These are phyloP conservation scores for Nomada hirtipes DNA, from an alignment of 2,888 invertebrate genomes.

Conservation along the genomic window DNA sequence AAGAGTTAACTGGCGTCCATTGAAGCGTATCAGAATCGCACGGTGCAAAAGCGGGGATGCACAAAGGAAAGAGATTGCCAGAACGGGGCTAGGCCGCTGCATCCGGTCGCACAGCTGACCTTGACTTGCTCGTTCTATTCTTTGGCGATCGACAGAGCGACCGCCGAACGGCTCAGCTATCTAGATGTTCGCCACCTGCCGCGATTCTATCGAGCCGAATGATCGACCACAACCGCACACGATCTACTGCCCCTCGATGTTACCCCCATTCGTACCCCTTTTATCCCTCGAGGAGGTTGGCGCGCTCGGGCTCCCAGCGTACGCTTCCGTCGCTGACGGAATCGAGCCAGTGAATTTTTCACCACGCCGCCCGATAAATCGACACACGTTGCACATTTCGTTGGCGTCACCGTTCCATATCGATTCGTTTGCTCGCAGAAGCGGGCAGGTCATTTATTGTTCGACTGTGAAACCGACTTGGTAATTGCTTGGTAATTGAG, in stretches of 20 bases:
- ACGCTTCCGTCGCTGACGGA: constrained; percentile 15
- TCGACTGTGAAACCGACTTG: no score
- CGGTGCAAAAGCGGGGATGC: constrained; percentile 45
- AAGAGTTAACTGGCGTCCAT: constrained; percentile 45
- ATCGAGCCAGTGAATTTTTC: constrained; percentile 9
- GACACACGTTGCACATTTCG: neutral
- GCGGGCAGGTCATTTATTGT: neutral
- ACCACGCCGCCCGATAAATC: constrained; percentile 24
- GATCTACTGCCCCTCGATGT: constrained; percentile 15
- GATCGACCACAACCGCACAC: constrained; percentile 59
- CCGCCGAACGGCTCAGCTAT: constrained; percentile 45
- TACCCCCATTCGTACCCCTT: constrained; percentile 8
- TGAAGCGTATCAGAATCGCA: constrained; percentile 50
- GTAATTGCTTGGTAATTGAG: no score
- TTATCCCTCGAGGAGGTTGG: constrained; percentile 1
- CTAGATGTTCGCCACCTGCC: constrained; percentile 64
- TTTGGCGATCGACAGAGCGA: constrained; percentile 49
- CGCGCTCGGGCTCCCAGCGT: neutral
- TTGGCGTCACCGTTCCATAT: neutral
- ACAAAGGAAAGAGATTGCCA: constrained; percentile 53
- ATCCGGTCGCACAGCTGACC: constrained; percentile 65
- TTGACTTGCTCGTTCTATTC: constrained; percentile 61
- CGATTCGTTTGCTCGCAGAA: neutral
- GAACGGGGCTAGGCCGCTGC: constrained; percentile 61
- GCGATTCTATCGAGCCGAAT: constrained; percentile 47